Conservation (phyloP, 2,797 vertebrate genomes). For the Enteromius argenteus region DNA sequence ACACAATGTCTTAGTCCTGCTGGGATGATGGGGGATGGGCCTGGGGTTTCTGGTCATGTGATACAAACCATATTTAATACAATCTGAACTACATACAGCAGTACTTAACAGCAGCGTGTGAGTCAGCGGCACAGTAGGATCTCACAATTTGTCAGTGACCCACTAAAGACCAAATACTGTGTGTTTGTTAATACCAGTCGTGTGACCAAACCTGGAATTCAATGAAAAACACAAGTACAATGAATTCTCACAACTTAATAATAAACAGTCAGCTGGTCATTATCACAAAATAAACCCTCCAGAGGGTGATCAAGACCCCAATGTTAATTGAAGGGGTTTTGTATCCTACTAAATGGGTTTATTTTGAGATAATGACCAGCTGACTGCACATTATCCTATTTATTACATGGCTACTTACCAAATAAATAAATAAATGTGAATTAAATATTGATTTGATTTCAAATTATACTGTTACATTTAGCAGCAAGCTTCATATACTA, state of each 20-base stretch:
- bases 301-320: neutral
- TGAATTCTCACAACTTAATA: neutral
- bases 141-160: conserved; percentile 28
- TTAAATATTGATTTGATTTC: neutral
- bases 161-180: conserved; percentile 17
- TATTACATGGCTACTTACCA: neutral
- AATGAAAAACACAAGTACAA: conserved; percentile 12
- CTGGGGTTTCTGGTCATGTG: conserved; percentile 19
- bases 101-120: conserved; percentile 21
- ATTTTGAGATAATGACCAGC: conserved; percentile 17
- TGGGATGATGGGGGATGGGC: conserved; percentile 1
- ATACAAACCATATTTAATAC: conserved; percentile 41
- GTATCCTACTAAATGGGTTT: conserved; percentile 9
- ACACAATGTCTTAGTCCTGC: conserved; percentile 33
- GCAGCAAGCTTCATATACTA: neutral
- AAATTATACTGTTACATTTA: neutral
- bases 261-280: neutral
- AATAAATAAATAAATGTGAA: neutral
- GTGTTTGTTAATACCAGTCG: conserved; percentile 18
- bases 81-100: conserved; percentile 21
- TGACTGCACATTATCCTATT: conserved; percentile 2
- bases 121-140: conserved; percentile 7
- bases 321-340: conserved; percentile 5
- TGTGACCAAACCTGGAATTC: conserved; percentile 10
- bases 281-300: conserved; percentile 9